Evolutionary conservation across 2,113 vertebrate species (phyloP).

Genomic region (Synchiropus splendidus): DNA sequence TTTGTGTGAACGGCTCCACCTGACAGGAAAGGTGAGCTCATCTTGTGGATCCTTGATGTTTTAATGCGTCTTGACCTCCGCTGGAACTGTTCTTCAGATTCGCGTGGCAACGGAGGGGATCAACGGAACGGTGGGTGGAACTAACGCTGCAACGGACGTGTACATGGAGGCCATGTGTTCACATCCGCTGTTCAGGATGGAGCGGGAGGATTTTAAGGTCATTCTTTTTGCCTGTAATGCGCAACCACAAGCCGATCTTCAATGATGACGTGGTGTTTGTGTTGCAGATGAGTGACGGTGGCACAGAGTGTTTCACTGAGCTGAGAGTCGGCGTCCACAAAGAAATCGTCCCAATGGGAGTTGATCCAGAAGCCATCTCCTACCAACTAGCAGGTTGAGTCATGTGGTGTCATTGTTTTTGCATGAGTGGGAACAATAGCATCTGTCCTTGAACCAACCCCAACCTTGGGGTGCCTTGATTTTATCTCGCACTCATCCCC

Average conservation of each 20-base stretch:
- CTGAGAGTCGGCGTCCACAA: conserved; percentile 82
- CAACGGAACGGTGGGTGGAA: conserved; percentile 91
- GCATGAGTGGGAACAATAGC: no score
- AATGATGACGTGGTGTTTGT: neutral
- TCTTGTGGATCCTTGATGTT: no score
- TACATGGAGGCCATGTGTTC: conserved; percentile 81
- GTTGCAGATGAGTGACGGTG: conserved; percentile 79
- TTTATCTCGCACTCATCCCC: no score
- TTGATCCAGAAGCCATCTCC: conserved; percentile 78
- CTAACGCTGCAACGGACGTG: conserved; percentile 69
- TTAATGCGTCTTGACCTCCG: no score
- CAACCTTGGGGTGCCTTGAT: no score
- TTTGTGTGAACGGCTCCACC: conserved; percentile 77
- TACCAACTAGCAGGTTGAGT: conserved; percentile 80
- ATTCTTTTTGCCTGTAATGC: neutral
- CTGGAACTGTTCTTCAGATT: conserved; percentile 60
- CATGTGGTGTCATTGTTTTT: no score
- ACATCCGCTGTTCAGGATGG: conserved; percentile 77
- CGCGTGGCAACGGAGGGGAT: conserved; percentile 87
- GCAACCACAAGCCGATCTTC: neutral
- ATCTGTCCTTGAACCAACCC: no score
- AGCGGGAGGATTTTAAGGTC: conserved; percentile 89
- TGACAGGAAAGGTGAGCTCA: conserved; percentile 83
- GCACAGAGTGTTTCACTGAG: conserved; percentile 81
- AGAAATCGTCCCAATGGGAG: conserved; percentile 94